Evolutionary conservation across 1,140 invertebrate species (phyloP).

Genomic region (Chymomyza costata): DNA sequence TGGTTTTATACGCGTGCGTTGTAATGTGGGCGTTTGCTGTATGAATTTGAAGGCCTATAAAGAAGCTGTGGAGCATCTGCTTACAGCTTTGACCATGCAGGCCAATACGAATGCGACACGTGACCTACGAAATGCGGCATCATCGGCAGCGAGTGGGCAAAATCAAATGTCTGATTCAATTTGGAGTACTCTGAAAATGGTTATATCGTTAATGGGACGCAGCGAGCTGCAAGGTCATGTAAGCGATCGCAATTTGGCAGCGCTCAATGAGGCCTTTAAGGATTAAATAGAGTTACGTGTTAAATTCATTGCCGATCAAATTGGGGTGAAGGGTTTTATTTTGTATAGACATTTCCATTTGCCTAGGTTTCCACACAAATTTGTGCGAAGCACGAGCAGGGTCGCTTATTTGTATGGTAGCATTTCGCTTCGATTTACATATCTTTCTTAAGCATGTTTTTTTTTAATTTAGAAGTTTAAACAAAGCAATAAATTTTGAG

Average conservation of each 20-base stretch:
- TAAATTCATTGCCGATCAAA: too few species aligned
- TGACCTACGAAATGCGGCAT: conserved; percentile 75
- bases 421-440: too few species aligned
- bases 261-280: conserved; percentile 66
- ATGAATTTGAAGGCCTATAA: conserved; percentile 96
- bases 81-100: conserved; percentile 95
- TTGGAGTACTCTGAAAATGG: conserved; percentile 95
- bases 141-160: conserved; percentile 71
- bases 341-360: too few species aligned
- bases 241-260: conserved; percentile 53
- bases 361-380: too few species aligned
- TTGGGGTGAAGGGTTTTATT: too few species aligned
- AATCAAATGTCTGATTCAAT: conserved; percentile 93
- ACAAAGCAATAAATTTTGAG: too few species aligned
- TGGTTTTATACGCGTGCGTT: conserved; percentile 96
- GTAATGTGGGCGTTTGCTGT: conserved; percentile 98
- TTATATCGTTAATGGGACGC: conserved; percentile 90
- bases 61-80: conserved; percentile 96
- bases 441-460: too few species aligned
- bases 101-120: conserved; percentile 82
- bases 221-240: conserved; percentile 79
- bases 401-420: too few species aligned
- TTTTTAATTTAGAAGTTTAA: too few species aligned
- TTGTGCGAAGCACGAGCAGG: too few species aligned
- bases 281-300: too few species aligned